Percentiles rank a stretch among this genome's conserved stretches.
Evolutionary conservation across 1,140 invertebrate species (phyloP).

Genomic region (Archegozetes longisetosus): DNA sequence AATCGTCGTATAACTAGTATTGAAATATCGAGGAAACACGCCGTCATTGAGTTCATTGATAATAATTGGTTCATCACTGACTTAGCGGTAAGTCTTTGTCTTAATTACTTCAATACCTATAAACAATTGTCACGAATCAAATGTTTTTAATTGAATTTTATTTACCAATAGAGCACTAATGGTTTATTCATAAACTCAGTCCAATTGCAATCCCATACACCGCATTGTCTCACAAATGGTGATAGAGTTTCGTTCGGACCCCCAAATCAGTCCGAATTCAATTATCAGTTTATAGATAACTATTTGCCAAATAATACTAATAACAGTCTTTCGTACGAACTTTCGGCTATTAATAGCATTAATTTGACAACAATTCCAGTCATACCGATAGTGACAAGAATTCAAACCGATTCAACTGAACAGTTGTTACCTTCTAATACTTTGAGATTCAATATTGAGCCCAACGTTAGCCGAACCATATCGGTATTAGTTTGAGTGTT

Average conservation of each 20-base stretch:
- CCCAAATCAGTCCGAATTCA: not conserved
- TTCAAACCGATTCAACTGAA: not conserved
- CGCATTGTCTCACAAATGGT: not conserved
- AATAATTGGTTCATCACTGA: not conserved
- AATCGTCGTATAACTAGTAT: conserved; percentile 2
- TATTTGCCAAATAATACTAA: not conserved
- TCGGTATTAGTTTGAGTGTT: not conserved
- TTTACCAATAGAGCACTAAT: conserved; percentile 3
- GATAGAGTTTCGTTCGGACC: not conserved
- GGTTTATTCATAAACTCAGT: not conserved
- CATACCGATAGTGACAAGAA: not conserved
- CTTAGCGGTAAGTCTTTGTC: not conserved
- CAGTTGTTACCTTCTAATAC: not conserved
- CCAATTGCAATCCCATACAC: not conserved
- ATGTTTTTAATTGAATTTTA: not conserved
- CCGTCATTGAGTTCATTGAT: not conserved
- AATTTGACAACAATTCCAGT: not conserved
- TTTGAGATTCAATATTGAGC: not conserved
- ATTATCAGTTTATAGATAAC: not conserved
- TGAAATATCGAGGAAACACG: conserved; percentile 1
- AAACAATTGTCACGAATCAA: not conserved
- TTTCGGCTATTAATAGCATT: not conserved
- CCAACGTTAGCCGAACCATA: not conserved
- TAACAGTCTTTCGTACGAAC: not conserved
- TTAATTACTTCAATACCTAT: too few species aligned